phyloP scores from a whole-genome alignment of 2,888 invertebrate genomes.

The Cordilura impudica region DNA sequence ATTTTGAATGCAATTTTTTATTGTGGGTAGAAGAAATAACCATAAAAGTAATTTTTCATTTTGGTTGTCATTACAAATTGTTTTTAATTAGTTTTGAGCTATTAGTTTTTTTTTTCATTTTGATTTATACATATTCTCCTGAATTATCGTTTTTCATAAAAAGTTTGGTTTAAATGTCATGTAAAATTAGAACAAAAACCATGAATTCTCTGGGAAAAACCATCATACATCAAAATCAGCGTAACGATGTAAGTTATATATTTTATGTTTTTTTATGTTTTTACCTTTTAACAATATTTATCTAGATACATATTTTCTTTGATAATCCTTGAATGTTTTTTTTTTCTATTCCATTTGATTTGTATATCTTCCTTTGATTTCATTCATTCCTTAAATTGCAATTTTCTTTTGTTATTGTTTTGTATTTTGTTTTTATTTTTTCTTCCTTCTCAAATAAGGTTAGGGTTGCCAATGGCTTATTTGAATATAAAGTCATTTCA shows the following conservation, averaged over 20 bases:
- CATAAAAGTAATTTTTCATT: constrained; percentile 26
- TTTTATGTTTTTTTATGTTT: neutral
- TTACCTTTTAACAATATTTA: constrained; percentile 8
- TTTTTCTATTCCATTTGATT: constrained; percentile 4
- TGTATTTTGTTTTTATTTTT: constrained; percentile 18
- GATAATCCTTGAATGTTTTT: constrained; percentile 11
- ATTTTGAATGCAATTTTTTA: constrained; percentile 24
- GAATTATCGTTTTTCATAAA: neutral
- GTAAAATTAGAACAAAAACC: constrained; percentile 56
- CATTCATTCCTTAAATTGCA: constrained; percentile 18
- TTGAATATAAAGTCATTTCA: too few relatives aligned
- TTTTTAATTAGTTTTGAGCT: constrained; percentile 25
- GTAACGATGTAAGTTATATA: constrained; percentile 56
- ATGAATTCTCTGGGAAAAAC: constrained; percentile 59
- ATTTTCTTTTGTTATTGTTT: constrained; percentile 17
- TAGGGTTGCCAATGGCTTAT: constrained; percentile 13
- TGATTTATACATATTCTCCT: neutral
- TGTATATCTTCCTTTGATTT: constrained; percentile 7
- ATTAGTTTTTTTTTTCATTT: constrained; percentile 7
- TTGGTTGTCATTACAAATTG: constrained; percentile 38
- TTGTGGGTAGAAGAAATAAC: constrained; percentile 33
- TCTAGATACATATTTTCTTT: constrained; percentile 31
- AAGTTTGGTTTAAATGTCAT: constrained; percentile 56
- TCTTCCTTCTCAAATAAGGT: neutral
- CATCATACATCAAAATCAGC: constrained; percentile 53